phyloP scores from a whole-genome alignment of 2,113 vertebrate species.

The Microcebus tavaratra region DNA sequence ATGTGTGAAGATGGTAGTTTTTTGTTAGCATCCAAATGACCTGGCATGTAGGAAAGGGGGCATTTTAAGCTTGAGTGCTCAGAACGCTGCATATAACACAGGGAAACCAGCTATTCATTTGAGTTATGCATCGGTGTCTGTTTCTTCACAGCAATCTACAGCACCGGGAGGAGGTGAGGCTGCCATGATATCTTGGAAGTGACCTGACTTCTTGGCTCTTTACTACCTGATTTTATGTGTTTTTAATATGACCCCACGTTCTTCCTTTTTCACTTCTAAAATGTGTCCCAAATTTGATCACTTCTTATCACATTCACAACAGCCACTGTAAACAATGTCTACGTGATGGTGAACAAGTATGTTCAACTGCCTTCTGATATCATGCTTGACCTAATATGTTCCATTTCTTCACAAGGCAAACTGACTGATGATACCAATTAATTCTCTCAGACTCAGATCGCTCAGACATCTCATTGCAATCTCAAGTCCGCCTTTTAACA shows the following conservation, averaged over 20 bases:
- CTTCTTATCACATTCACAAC: not conserved
- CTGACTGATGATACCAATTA: too few relatives aligned
- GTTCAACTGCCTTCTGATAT: too few relatives aligned
- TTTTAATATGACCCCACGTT: not conserved
- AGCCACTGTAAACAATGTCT: not conserved
- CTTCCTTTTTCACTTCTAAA: not conserved
- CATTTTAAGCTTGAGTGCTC: not conserved
- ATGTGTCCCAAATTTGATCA: not conserved
- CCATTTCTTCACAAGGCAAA: not conserved
- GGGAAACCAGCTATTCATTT: not conserved
- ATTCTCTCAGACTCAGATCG: not conserved
- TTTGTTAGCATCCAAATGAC: not conserved
- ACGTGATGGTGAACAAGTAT: not conserved
- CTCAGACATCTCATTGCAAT: not conserved
- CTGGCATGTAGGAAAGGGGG: not conserved
- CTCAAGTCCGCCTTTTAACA: not conserved
- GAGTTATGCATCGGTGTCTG: fast-evolving
- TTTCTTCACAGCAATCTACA: not conserved
- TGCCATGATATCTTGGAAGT: not conserved
- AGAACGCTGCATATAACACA: fast-evolving
- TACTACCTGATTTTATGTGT: not conserved
- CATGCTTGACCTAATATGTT: not conserved
- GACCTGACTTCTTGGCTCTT: not conserved
- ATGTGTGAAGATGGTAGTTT: not conserved
- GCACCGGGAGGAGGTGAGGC: not conserved